Percentiles rank a stretch among this genome's conserved stretches.
Evolutionary conservation across 1,140 invertebrate species (phyloP).

Genomic region (Drosophila trapezifrons): DNA sequence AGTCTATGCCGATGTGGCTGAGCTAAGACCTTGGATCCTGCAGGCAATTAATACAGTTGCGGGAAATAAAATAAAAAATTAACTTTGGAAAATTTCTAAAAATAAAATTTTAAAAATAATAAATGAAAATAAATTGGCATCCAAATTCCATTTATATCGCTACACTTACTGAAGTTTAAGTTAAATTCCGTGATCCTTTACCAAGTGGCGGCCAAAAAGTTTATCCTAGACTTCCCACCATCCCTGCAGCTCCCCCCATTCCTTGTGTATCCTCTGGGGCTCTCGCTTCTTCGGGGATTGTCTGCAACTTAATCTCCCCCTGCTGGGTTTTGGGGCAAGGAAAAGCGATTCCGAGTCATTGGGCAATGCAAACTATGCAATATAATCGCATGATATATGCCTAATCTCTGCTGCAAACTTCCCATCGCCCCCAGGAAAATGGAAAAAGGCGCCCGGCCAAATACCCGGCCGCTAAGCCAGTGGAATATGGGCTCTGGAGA

Average conservation of each 20-base stretch:
- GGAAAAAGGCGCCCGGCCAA: conserved; percentile 21
- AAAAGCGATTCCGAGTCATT: conserved; percentile 69
- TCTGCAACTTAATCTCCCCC: conserved; percentile 50
- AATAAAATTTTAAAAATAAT: too few relatives aligned
- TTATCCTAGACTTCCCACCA: background rate
- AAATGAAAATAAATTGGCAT: background rate
- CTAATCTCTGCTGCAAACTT: conserved; percentile 75
- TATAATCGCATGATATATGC: conserved; percentile 83
- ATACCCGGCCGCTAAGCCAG: conserved; percentile 45
- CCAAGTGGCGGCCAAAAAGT: conserved; percentile 6
- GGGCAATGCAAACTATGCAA: conserved; percentile 78
- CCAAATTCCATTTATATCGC: background rate
- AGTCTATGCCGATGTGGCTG: conserved; percentile 86
- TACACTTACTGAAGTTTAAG: background rate
- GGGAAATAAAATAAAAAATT: background rate
- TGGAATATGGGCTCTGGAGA: conserved; percentile 61
- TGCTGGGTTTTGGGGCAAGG: conserved; percentile 17
- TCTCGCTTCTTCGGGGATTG: conserved; percentile 1
- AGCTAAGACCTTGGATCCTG: conserved; percentile 73
- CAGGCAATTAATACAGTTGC: background rate
- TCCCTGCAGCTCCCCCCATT: background rate
- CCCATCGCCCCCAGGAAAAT: conserved; percentile 24
- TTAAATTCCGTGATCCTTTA: background rate
- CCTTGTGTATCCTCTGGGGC: background rate
- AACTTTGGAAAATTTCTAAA: background rate